Base-by-base conservation (phyloP, 2,888 invertebrate genomes). In the Zele albiditarsus region DNA sequence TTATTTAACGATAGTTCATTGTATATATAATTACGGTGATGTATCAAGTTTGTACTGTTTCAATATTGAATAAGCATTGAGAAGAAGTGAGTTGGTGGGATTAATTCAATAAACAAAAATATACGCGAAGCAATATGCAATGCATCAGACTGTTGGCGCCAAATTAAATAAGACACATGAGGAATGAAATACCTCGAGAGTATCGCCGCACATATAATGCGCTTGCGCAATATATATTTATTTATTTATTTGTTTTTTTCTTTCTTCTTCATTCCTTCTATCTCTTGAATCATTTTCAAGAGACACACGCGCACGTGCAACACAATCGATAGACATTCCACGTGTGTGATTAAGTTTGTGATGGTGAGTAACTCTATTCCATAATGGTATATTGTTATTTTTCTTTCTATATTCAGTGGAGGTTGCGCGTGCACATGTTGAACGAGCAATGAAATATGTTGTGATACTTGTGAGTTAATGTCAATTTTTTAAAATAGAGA, bases 251-350 rank as follows among this genome's bases (percentile, higher is more conserved):
- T 10, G 2, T 53, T 20, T 53, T 8, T 16, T 46, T 42, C 8
- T 8, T 14, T 14, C 8, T 42, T 14, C 14, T 42, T 42, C 14
- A 14, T 8, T 42, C 2, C 4, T n/a, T 49, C 4, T 53, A n/a
- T 10, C n/a, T 53, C 4, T 3, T 20, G 20, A 53, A 53, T 53
- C 20, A 68, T 68, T 68, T 68, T 57, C 68, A 28, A 57, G 68
- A 57, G 53, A 31, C 53, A 53, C 31, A 25, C 10, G 53, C 53
- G 20, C 68, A 68, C 68, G 68, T 57, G 68, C 31, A 23, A 10
- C 23, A 65, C 20, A 25, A 23, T 31, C n/a, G 31, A 53, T n/a
- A 53, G 31, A 68, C 68, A 68, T 68, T 68, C 68, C 68, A 68
- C 53, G 68, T 53, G 57, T 20, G 53, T 68, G 68, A 53, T 68